Evolutionary conservation across 2,888 invertebrate species (phyloP).

Genomic region (Mesorhabditis sp.): DNA sequence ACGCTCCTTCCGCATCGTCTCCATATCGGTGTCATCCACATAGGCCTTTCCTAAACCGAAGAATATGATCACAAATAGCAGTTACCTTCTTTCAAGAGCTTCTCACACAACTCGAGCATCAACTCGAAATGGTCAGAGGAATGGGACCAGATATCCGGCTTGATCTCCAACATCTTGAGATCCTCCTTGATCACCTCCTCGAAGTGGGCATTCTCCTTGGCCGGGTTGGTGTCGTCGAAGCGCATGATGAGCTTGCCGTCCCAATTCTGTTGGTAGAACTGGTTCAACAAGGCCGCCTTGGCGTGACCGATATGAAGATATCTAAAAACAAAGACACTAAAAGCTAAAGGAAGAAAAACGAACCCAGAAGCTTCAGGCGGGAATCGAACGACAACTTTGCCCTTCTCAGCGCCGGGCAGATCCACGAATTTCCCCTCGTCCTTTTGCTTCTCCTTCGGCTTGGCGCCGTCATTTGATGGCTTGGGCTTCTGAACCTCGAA

Average conservation of each 20-base stretch:
- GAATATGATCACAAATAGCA: conserved; percentile 60
- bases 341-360: conserved; percentile 7
- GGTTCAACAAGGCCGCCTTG: conserved; percentile 94
- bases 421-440: conserved; percentile 96
- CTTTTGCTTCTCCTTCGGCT: conserved; percentile 61
- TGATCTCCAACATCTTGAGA: conserved; percentile 81
- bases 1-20: conserved; percentile 87
- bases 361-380: conserved; percentile 99
- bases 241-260: conserved; percentile 92
- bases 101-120: conserved; percentile 81
- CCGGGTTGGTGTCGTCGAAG: conserved; percentile 99
- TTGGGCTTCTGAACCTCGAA: conserved; percentile 19
- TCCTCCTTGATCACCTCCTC: conserved; percentile 95
- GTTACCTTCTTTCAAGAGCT: conserved; percentile 71
- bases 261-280: conserved; percentile 88
- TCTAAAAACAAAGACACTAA: conserved; percentile 58
- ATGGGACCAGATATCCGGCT: conserved; percentile 85
- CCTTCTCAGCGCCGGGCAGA: conserved; percentile 90
- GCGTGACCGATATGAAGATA: conserved; percentile 97
- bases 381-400: conserved; percentile 93
- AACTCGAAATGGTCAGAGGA: conserved; percentile 94
- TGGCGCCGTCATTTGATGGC: conserved; percentile 3
- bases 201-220: conserved; percentile 93
- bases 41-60: conserved; percentile 75
- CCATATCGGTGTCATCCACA: conserved; percentile 90